Evolutionary conservation across 2,888 invertebrate species (phyloP).

Genomic region (Calameuta pallipes): DNA sequence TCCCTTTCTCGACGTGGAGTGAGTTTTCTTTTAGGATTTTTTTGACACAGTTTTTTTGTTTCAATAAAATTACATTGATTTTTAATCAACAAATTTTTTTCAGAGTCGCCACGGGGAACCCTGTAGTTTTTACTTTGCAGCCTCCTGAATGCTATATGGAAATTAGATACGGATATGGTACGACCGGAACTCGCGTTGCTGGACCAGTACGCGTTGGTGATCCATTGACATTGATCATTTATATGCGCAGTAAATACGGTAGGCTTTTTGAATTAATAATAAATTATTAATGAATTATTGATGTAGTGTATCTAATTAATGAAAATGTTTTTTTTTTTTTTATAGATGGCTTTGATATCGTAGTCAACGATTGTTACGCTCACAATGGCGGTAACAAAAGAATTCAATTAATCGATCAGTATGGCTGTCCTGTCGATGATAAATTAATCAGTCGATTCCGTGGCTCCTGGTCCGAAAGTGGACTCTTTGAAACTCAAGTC

Average conservation of each 20-base stretch:
- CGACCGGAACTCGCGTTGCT: conserved; percentile 84
- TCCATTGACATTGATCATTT: conserved; percentile 90
- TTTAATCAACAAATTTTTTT: conserved; percentile 34
- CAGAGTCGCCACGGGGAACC: conserved; percentile 94
- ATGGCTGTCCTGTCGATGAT: conserved; percentile 93
- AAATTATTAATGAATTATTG: conserved; percentile 12
- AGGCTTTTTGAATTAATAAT: conserved; percentile 48
- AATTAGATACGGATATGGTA: conserved; percentile 91
- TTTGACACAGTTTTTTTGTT: conserved; percentile 23
- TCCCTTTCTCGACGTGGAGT: conserved; percentile 95
- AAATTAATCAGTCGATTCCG: conserved; percentile 92
- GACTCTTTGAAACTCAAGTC: conserved; percentile 92
- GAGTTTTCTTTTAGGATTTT: conserved; percentile 66
- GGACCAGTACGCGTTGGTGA: conserved; percentile 94
- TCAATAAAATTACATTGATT: background rate
- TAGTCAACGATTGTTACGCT: conserved; percentile 93
- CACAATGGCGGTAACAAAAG: conserved; percentile 94
- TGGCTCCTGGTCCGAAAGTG: conserved; percentile 92
- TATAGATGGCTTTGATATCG: conserved; percentile 93
- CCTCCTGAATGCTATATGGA: conserved; percentile 98
- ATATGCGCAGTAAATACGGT: conserved; percentile 96
- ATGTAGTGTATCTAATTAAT: conserved; percentile 12
- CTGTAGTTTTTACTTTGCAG: conserved; percentile 91
- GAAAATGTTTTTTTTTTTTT: background rate
- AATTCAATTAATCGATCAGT: conserved; percentile 92